Evolutionary conservation across 53 echinoderm and acorn worm genomes (phyloP).

Genomic region (Holothuria scabra): DNA sequence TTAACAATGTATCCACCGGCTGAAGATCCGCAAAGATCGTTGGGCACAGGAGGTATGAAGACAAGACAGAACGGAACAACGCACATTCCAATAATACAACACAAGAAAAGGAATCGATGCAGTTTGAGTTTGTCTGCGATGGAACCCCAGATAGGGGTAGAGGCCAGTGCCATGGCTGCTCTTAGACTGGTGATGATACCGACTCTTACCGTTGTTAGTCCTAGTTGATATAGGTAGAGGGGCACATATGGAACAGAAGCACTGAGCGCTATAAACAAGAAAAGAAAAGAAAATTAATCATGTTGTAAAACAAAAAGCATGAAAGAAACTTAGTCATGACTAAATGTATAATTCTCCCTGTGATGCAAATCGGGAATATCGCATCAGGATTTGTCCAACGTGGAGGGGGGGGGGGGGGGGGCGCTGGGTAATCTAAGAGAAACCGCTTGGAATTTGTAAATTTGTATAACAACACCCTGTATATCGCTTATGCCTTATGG

Average conservation of each 20-base stretch:
- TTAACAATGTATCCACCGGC: too few species aligned
- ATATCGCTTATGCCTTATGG: too few species aligned
- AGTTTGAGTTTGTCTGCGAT: slow-evolving; percentile 12
- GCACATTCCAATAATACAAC: slow-evolving; percentile 16
- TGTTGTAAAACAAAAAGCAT: too few species aligned
- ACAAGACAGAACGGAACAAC: background rate
- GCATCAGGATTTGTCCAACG: too few species aligned
- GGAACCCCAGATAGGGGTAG: slow-evolving; percentile 14
- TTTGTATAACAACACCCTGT: too few species aligned
- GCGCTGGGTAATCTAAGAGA: too few species aligned
- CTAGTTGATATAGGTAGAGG: slow-evolving; percentile 11
- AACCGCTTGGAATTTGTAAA: too few species aligned
- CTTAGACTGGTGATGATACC: slow-evolving; percentile 13
- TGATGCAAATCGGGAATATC: too few species aligned
- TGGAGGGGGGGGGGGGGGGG: too few species aligned
- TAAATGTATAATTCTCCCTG: too few species aligned
- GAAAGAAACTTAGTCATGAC: too few species aligned
- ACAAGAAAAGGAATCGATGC: background rate
- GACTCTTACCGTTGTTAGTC: background rate
- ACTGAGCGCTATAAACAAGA: background rate
- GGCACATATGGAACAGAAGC: slow-evolving; percentile 5
- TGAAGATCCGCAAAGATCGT: background rate
- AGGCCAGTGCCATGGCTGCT: slow-evolving; percentile 12
- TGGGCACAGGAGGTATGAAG: background rate
- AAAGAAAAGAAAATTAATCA: too few species aligned